Conservation (phyloP, 2,888 invertebrate genomes). For the Drosophila affinis region DNA sequence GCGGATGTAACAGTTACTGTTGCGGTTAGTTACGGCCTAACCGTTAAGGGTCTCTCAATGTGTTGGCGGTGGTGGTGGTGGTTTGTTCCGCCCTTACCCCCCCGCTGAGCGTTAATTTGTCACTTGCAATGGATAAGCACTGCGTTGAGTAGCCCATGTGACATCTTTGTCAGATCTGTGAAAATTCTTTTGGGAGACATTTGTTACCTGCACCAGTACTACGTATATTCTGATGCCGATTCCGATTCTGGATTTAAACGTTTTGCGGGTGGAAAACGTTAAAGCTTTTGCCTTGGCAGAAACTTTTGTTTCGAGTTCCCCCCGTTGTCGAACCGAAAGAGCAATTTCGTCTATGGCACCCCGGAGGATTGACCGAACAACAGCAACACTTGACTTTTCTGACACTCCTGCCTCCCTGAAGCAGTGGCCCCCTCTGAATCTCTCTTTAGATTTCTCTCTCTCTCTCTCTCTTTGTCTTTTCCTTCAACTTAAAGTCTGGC, state of each 20-base stretch:
- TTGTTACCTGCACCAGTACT: conserved; percentile 69
- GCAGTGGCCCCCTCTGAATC: conserved; percentile 23
- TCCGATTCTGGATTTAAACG: conserved; percentile 59
- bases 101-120: conserved; percentile 70
- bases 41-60: conserved; percentile 20
- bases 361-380: conserved; percentile 56
- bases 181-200: conserved; percentile 82
- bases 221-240: not conserved
- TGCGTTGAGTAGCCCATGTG: conserved; percentile 22
- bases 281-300: conserved; percentile 48
- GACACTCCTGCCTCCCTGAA: conserved; percentile 37
- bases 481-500: conserved; percentile 64
- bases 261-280: conserved; percentile 43
- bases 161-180: conserved; percentile 23
- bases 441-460: not conserved
- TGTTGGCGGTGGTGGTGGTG: conserved; percentile 27
- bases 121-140: conserved; percentile 48
- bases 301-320: conserved; percentile 39
- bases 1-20: conserved; percentile 50
- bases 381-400: conserved; percentile 65
- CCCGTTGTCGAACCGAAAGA: conserved; percentile 38
- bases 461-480: conserved; percentile 45
- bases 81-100: conserved; percentile 6
- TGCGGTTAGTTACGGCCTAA: conserved; percentile 65
- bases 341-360: conserved; percentile 80